These are phyloP conservation scores for Lepilemur ruficaudatus DNA, from an alignment of 2,797 vertebrate species.

Conservation along the genomic window DNA sequence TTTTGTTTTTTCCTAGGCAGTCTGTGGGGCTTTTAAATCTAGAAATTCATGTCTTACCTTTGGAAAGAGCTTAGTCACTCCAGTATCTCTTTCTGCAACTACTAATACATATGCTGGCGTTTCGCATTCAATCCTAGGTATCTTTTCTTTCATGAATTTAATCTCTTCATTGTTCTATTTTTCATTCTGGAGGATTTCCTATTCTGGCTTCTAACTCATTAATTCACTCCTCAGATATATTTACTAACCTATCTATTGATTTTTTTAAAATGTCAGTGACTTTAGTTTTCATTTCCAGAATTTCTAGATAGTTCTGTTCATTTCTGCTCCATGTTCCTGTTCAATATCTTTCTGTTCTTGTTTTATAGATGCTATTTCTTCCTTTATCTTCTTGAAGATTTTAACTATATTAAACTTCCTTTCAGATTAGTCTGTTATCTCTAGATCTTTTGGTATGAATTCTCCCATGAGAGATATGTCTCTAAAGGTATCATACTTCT, in stretches of 20 bases:
- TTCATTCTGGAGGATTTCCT: not conserved
- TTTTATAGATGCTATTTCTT: constrained; percentile 37
- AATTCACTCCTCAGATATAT: constrained; percentile 48
- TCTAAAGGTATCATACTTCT: not conserved
- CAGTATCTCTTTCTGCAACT: constrained; percentile 44
- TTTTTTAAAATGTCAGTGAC: not conserved
- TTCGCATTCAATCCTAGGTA: not conserved
- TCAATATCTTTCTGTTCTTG: constrained; percentile 22
- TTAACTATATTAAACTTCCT: constrained; percentile 39
- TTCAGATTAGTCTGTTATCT: constrained; percentile 30
- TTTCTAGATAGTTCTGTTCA: constrained; percentile 22
- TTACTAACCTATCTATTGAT: not conserved
- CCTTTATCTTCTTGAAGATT: constrained; percentile 27
- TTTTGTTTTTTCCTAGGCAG: constrained; percentile 35
- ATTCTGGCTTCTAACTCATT: constrained; percentile 41
- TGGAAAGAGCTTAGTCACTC: constrained; percentile 45
- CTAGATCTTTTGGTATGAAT: not conserved
- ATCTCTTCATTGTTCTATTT: not conserved
- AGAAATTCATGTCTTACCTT: constrained; percentile 52
- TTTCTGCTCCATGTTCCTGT: not conserved
- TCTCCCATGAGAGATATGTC: not conserved
- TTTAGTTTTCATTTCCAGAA: constrained; percentile 53
- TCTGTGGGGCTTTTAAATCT: constrained; percentile 46
- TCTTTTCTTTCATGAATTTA: constrained; percentile 3
- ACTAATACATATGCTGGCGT: not conserved